These are phyloP conservation scores for Euleptes europaea DNA, from an alignment of 2,113 vertebrate genomes.

Conservation along the genomic window DNA sequence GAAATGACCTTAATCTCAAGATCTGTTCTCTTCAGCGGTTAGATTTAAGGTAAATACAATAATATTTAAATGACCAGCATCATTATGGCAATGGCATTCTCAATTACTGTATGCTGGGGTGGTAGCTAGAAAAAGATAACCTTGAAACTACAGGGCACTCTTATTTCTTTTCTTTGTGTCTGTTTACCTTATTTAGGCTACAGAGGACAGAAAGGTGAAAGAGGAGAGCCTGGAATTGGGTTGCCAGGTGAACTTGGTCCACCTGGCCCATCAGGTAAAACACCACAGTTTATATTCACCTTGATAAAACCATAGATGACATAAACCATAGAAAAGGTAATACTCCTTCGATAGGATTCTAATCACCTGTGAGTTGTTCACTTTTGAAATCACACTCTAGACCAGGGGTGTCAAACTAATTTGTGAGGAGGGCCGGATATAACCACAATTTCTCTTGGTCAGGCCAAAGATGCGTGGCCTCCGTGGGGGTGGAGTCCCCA, in stretches of 20 bases:
- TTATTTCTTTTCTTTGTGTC: conserved; percentile 43
- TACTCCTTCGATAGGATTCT: conserved; percentile 5
- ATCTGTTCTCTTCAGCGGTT: neutral
- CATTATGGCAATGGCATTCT: neutral
- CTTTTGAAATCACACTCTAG: neutral
- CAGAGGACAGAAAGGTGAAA: conserved; percentile 96
- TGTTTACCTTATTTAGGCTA: conserved; percentile 84
- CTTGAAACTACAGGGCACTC: conserved; percentile 14
- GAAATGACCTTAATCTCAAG: neutral
- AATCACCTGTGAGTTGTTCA: rapidly evolving
- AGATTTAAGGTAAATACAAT: neutral
- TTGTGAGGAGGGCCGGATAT: too few relatives aligned
- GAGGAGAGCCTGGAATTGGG: conserved; percentile 93
- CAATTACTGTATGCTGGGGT: neutral
- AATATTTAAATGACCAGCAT: neutral
- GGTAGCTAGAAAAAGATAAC: neutral
- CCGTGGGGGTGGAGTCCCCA: too few relatives aligned
- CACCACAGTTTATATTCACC: conserved; percentile 31
- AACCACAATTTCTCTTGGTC: too few relatives aligned
- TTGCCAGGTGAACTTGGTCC: conserved; percentile 87
- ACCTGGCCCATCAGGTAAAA: conserved; percentile 87
- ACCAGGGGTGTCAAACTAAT: neutral
- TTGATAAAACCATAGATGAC: neutral
- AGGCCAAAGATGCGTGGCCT: too few relatives aligned
- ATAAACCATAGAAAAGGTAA: neutral